Evolutionary conservation across 2,113 vertebrate genomes (phyloP).

Genomic region (Ochotona curzoniae): DNA sequence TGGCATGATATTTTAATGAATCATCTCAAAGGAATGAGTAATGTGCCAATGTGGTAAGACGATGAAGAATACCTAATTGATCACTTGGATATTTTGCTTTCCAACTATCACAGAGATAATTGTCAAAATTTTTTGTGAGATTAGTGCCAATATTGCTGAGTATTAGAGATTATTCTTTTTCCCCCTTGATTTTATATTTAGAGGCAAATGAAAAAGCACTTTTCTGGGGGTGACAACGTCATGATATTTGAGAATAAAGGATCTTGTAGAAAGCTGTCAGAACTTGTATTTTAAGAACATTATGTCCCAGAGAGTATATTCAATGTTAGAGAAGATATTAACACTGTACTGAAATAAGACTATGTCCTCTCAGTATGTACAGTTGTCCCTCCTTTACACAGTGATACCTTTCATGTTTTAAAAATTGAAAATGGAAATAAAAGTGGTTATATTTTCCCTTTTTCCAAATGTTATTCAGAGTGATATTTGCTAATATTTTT

Average conservation of each 20-base stretch:
- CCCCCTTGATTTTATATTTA: neutral
- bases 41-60: neutral
- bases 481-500: slow-evolving; percentile 59
- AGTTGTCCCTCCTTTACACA: neutral
- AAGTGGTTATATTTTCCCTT: slow-evolving; percentile 40
- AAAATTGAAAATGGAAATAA: neutral
- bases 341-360: neutral
- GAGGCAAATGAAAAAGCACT: neutral
- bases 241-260: neutral
- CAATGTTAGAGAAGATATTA: neutral
- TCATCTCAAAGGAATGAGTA: slow-evolving; percentile 1
- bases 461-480: slow-evolving; percentile 50
- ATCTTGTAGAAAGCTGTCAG: neutral
- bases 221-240: neutral
- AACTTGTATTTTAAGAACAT: neutral
- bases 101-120: neutral
- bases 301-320: neutral
- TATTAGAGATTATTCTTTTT: neutral
- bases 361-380: neutral
- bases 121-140: neutral
- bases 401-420: neutral
- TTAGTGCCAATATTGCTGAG: neutral
- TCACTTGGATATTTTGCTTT: neutral
- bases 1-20: slow-evolving; percentile 16
- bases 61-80: neutral